Evolutionary conservation across 2,113 vertebrate species (phyloP), one percentile per base, ranked within the genome.

Genomic region (Ictalurus punctatus): DNA sequence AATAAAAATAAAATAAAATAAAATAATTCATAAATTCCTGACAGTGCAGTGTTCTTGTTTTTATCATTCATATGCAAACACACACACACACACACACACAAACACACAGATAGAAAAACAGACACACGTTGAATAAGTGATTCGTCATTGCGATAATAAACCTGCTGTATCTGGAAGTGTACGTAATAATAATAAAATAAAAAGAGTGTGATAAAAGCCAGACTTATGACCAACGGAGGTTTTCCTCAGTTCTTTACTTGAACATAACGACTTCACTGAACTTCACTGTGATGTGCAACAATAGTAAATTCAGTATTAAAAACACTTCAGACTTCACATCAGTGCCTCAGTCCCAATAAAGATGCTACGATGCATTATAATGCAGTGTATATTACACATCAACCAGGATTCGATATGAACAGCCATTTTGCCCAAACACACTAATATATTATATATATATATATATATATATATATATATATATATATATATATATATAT

Each of bases 361-460:
- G 54, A 59, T 16, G 25, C 37, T 76, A 85, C 56, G 37, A 73
- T 86, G 71, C 85, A 73, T n/a, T 79, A 79, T 23, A 79, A 48
- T 2, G 21, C 44, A 59, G n/a, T 17, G 16, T 86, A 44, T 4
- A 54, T 56, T 54, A 37, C 7, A 67, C 86, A 37, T 81, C 19
- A 34, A 54, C 2, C 48, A 16, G 76, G 30, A 17, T 74, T 34
- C 40, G 56, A 78, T 17, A 80, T 25, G 27, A 65, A 65, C 44
- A 44, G 2, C 16, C 54, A 21, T 21, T 63, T 19, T 71, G 17
- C 54, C 21, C 23, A 23, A 12, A 67, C 27, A 14, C 3, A 59
- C 17, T 44, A 5, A 44, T 44, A 40, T 6, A 48, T 44, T 0
- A 44, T 44, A 40, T 6, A 48, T 5, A 48, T 5, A 48, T 5